Evolutionary conservation across 1,140 invertebrate species (phyloP), one percentile per base, ranked within the genome.

Genomic region (Drosophila prosaltans): DNA sequence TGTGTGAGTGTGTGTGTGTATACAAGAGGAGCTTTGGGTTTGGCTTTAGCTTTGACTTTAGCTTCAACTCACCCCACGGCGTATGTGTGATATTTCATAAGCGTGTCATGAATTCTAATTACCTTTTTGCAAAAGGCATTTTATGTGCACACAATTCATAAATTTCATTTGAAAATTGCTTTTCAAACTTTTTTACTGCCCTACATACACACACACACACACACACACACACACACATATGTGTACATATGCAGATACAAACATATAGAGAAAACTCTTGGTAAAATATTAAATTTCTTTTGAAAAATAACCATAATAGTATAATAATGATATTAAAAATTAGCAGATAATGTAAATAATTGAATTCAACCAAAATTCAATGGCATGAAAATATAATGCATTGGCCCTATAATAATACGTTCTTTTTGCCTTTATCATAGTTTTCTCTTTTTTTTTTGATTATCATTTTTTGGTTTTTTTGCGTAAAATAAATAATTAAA

Each of bases 31-130:
- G 84, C 89, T 83, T 30, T 71, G 40, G 40, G 45, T 57, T 72
- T 55, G 41, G 36, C 55, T 57, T 72, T 41, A 30, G 36, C 55
- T 70, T 51, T 30, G 8, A 28, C 54, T 65, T 32, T 54, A 65
- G 24, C 43, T 58, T 58, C 16, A 16, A 30, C 41, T 32, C 41
- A 51, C 63, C 80, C 88, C 84, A 72, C 76, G 89, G 80, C 84
- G 84, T 88, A 88, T 88, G 83, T 89, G 84, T 88, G 84, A 88
- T 88, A 88, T 88, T 88, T 88, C 84, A 88, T 78, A 80, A 82
- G 74, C 84, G 83, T 88, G 83, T 88, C 83, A 83, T 88, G 83
- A 88, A 88, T 88, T 88, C 83, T 88, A 88, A 88, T 88, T 88
- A 88, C 80, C 72, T 80, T 88, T 78, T 89, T 76, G 74, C 69